phyloP scores from a whole-genome alignment of 2,113 vertebrate genomes.

The Rhombomys opimus region DNA sequence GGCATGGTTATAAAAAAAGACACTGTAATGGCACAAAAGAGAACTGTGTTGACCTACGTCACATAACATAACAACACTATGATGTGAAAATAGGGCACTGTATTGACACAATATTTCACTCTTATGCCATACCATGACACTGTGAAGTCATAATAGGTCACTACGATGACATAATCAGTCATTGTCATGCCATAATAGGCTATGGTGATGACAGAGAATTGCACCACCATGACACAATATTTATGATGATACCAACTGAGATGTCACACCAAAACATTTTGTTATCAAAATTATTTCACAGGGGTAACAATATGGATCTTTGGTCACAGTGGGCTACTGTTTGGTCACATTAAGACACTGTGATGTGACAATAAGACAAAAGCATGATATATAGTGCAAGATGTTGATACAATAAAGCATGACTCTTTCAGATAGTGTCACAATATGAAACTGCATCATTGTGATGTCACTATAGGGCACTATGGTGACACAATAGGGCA shows the following conservation, averaged over 20 bases:
- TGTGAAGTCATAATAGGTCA: neutral
- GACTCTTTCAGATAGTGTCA: no score
- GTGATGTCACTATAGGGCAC: no score
- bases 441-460: no score
- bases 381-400: no score
- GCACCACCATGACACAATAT: neutral
- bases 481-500: neutral
- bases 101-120: no score
- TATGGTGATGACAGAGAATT: neutral
- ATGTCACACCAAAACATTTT: neutral
- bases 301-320: no score
- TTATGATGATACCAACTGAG: neutral
- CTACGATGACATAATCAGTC: neutral
- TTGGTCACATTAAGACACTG: no score
- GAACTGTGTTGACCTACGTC: neutral
- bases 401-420: no score
- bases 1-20: neutral
- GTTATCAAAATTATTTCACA: no score
- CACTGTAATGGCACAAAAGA: neutral
- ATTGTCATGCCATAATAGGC: neutral
- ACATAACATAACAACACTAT: neutral
- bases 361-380: no score
- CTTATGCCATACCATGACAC: neutral
- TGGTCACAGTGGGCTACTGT: no score
- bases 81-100: neutral